Conservation (phyloP, 2,888 invertebrate genomes). For the Oeneis ivallda region DNA sequence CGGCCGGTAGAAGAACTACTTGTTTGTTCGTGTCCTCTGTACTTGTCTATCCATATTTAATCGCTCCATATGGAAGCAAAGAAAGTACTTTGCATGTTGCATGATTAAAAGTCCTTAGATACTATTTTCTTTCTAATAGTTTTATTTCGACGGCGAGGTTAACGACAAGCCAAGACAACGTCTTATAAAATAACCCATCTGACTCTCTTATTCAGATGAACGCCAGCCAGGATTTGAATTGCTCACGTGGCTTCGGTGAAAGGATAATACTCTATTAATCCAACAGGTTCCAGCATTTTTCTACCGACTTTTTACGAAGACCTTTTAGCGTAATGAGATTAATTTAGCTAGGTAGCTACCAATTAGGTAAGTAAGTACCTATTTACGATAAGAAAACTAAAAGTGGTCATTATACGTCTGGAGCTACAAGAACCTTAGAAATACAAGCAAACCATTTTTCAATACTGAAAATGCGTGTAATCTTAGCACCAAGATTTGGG, state of each 20-base stretch:
- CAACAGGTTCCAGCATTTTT: background rate
- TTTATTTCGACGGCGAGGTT: background rate
- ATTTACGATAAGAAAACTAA: background rate
- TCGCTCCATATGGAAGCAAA: background rate
- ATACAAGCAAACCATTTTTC: too few species aligned
- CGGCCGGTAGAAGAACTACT: too few species aligned
- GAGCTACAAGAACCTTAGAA: too few species aligned
- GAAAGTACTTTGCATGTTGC: too few species aligned
- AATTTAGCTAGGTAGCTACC: background rate
- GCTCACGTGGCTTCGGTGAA: slow-evolving; percentile 9
- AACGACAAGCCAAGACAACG: background rate
- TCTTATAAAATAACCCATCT: slow-evolving; percentile 5
- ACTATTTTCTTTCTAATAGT: background rate
- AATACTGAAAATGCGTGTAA: too few species aligned
- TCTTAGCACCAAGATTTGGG: too few species aligned
- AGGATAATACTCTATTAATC: background rate
- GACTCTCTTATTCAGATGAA: slow-evolving; percentile 10
- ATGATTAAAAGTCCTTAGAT: too few species aligned
- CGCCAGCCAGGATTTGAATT: background rate
- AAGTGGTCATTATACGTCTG: background rate
- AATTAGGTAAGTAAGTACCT: background rate
- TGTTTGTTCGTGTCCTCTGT: too few species aligned
- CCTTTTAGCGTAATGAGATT: background rate
- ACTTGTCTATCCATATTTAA: background rate
- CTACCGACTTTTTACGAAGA: background rate